These are phyloP conservation scores for Tetramorium alpestre DNA, from an alignment of 1,140 invertebrate genomes.

Conservation along the genomic window DNA sequence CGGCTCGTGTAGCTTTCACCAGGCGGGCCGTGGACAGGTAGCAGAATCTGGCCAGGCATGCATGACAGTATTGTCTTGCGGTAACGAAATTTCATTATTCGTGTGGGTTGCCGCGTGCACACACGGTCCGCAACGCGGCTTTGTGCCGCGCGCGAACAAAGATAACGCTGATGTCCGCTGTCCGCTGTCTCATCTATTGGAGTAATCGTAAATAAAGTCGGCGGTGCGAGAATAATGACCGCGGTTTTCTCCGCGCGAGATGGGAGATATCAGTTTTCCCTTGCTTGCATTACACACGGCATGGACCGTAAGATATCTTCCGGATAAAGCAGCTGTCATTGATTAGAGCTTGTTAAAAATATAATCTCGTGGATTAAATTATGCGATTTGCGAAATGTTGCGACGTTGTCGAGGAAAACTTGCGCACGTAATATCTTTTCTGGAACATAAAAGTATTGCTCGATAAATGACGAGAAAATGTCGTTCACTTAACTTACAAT, in stretches of 20 bases:
- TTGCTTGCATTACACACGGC: not conserved
- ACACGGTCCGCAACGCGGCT: conserved; percentile 42
- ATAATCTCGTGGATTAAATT: not conserved
- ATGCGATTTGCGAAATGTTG: not conserved
- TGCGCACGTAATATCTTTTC: not conserved
- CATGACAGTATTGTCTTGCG: conserved; percentile 64
- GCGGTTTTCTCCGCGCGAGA: not conserved
- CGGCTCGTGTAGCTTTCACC: conserved; percentile 53
- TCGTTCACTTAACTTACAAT: not conserved
- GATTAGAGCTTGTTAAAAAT: not conserved
- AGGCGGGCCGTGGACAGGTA: conserved; percentile 19
- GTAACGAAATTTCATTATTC: conserved; percentile 71
- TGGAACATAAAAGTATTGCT: not conserved
- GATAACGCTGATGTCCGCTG: conserved; percentile 58
- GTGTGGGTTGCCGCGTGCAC: conserved; percentile 33
- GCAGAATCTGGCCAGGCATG: conserved; percentile 56
- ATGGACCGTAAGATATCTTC: not conserved
- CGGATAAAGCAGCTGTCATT: not conserved
- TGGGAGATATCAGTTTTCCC: not conserved
- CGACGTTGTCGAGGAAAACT: not conserved
- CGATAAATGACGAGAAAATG: not conserved
- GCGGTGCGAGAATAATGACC: conserved; percentile 20
- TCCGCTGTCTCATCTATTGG: conserved; percentile 49
- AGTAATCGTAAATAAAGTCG: conserved; percentile 43
- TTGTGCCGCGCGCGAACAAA: conserved; percentile 57